Conservation (phyloP, 2,888 invertebrate species). For the Apamea crenata region DNA sequence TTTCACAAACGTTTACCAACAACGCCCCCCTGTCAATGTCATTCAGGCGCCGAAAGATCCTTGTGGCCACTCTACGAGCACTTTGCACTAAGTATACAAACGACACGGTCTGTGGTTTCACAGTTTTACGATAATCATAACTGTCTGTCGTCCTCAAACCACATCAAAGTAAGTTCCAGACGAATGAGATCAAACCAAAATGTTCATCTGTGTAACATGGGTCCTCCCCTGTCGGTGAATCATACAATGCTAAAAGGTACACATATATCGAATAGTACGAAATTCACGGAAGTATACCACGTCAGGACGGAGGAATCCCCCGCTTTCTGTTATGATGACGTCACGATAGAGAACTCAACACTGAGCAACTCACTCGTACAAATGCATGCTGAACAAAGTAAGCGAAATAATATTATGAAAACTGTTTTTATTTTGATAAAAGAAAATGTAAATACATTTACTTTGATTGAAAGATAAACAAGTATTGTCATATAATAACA, state of each 20-base stretch:
- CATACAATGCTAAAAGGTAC: not conserved
- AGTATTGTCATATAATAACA: slow-evolving; percentile 1
- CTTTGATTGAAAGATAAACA: not conserved
- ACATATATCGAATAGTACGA: not conserved
- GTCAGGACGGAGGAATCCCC: slow-evolving; percentile 21
- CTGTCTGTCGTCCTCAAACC: too few species aligned
- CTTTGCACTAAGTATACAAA: not conserved
- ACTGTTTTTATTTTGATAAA: not conserved
- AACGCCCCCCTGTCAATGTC: not conserved
- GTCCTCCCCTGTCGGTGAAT: slow-evolving; percentile 2
- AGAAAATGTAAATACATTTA: not conserved
- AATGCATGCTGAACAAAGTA: not conserved
- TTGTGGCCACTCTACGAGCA: not conserved
- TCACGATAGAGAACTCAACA: not conserved
- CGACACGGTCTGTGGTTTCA: too few species aligned
- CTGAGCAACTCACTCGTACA: not conserved
- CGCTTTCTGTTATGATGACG: slow-evolving; percentile 3
- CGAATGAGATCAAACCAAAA: not conserved
- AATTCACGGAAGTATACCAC: not conserved
- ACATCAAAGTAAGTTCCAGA: not conserved
- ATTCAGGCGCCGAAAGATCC: not conserved
- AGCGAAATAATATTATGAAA: not conserved
- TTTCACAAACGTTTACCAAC: not conserved
- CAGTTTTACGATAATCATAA: too few species aligned
- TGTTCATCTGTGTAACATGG: slow-evolving; percentile 6